These are phyloP conservation scores for Vespertilio murinus DNA, from an alignment of 2,797 vertebrate genomes.

Conservation along the genomic window DNA sequence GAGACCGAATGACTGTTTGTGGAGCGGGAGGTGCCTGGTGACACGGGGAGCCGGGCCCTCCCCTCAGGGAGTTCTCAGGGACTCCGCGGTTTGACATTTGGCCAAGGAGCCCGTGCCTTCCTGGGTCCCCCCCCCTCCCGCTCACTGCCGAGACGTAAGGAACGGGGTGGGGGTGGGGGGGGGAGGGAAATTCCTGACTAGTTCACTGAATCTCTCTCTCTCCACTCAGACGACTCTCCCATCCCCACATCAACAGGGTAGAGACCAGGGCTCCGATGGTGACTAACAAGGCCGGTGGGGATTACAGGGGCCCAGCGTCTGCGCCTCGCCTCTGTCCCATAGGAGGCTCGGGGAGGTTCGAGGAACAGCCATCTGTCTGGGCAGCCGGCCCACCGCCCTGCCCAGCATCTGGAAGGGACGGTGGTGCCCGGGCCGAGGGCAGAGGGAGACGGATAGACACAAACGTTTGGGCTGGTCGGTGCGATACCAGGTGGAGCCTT, in stretches of 20 bases:
- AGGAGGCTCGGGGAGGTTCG: neutral
- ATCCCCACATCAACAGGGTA: neutral
- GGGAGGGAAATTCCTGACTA: neutral
- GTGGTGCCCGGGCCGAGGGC: neutral
- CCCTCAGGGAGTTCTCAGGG: constrained; percentile 50
- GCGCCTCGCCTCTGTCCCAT: neutral
- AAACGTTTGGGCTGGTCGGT: neutral
- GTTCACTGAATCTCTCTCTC: neutral
- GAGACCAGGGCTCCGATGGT: neutral
- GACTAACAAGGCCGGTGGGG: neutral
- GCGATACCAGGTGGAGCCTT: neutral
- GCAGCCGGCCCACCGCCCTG: neutral
- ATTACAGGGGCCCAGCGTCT: neutral
- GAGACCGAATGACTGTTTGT: constrained; percentile 56
- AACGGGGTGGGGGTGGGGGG: no score
- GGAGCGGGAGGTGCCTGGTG: constrained; percentile 1
- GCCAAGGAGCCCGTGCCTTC: neutral
- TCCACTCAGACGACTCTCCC: neutral
- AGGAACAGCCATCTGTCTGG: constrained; percentile 17
- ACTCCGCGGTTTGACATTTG: neutral
- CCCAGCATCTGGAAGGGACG: neutral
- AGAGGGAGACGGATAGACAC: neutral
- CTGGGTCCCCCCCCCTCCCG: neutral
- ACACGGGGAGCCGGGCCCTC: neutral
- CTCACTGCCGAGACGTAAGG: neutral